Evolutionary conservation across 2,113 vertebrate species (phyloP).

Genomic region (Hucho hucho): DNA sequence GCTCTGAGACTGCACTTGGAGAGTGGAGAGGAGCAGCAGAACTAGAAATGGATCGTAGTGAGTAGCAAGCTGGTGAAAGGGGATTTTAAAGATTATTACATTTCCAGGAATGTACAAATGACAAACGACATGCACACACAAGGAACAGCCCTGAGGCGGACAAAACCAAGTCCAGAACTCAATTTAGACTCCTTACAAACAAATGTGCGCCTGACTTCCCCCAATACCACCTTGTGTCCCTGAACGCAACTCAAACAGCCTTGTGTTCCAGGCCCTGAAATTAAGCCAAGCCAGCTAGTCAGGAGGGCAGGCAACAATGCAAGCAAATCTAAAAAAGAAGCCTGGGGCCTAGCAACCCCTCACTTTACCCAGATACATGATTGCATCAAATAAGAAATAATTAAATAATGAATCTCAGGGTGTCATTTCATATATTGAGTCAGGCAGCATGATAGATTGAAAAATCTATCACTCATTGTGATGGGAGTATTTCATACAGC

Average conservation of each 20-base stretch:
- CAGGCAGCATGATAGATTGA: conserved; percentile 1
- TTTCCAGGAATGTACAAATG: conserved; percentile 24
- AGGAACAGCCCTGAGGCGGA: conserved; percentile 7
- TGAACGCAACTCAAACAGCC: neutral
- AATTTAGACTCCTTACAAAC: conserved; percentile 13
- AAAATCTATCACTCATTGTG: neutral
- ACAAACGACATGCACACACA: conserved; percentile 11
- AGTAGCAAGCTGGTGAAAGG: neutral
- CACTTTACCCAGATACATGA: neutral
- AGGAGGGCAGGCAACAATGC: neutral
- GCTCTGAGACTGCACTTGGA: conserved; percentile 6
- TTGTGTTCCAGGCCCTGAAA: neutral
- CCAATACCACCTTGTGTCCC: neutral
- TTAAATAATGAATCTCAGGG: neutral
- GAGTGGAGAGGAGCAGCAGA: neutral
- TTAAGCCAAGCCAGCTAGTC: neutral
- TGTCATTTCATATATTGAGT: conserved; percentile 1
- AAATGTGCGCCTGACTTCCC: neutral
- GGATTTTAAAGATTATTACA: conserved; percentile 33
- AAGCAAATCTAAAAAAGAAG: conserved; percentile 1
- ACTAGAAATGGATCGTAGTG: conserved; percentile 4
- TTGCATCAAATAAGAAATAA: neutral
- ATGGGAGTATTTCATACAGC: neutral
- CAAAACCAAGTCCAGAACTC: conserved; percentile 7
- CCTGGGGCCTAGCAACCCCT: neutral